phyloP scores from a whole-genome alignment of 1,140 invertebrate genomes.

The Neotoxoptera formosana region DNA sequence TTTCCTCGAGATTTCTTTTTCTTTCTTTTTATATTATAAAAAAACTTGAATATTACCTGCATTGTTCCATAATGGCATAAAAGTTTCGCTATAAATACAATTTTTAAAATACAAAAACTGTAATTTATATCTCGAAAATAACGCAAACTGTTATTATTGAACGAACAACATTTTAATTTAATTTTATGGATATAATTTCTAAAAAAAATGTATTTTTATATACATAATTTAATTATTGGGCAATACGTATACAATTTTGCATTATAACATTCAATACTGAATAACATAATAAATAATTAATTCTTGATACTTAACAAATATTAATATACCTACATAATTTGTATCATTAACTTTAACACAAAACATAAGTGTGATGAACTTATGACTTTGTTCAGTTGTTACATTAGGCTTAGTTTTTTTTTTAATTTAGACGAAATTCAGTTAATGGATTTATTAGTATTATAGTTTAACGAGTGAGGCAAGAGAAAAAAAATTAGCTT shows the following conservation, averaged over 20 bases:
- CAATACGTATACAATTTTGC: too few relatives aligned
- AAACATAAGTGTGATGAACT: not conserved
- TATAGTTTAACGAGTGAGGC: not conserved
- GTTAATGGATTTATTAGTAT: not conserved
- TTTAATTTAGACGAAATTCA: not conserved
- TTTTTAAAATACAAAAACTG: not conserved
- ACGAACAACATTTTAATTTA: not conserved
- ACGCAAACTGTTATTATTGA: not conserved
- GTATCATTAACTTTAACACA: not conserved
- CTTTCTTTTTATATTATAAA: not conserved
- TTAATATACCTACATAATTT: not conserved
- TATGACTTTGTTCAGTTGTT: not conserved
- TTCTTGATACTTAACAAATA: not conserved
- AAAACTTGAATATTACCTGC: not conserved
- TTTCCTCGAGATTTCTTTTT: constrained; percentile 21
- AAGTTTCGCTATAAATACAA: not conserved
- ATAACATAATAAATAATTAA: not conserved
- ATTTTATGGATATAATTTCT: not conserved
- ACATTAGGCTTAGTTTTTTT: not conserved
- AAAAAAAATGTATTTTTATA: not conserved
- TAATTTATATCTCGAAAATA: not conserved
- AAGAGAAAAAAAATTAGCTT: too few relatives aligned
- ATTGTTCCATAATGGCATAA: not conserved
- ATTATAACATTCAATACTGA: not conserved
- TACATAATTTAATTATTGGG: not conserved